Percentiles rank a stretch among this genome's conserved stretches.
Evolutionary conservation across 2,888 invertebrate species (phyloP).

Genomic region (Eristalinus aeneus): DNA sequence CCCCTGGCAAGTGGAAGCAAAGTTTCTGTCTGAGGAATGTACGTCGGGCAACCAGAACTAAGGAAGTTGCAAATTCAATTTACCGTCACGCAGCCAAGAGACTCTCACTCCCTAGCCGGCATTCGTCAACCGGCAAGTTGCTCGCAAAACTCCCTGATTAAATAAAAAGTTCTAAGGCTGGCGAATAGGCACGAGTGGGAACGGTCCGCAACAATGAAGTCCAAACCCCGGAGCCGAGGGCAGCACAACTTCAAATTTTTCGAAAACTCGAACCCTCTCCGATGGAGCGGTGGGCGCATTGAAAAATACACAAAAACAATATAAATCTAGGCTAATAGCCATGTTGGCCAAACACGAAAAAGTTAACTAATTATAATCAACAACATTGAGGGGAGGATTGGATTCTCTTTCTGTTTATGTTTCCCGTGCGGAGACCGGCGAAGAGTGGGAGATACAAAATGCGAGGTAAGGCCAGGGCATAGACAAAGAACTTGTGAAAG

Average conservation of each 20-base stretch:
- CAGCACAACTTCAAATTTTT: not conserved
- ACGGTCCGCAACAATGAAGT: not conserved
- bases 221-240: not conserved
- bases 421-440: not conserved
- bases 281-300: not conserved
- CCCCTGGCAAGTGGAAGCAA: not conserved
- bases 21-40: not conserved
- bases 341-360: slow-evolving; percentile 5
- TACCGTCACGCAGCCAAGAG: not conserved
- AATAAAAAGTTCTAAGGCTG: not conserved
- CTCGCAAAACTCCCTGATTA: not conserved
- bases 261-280: not conserved
- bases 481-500: slow-evolving; percentile 34
- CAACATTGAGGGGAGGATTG: slow-evolving; percentile 5
- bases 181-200: not conserved
- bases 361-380: slow-evolving; percentile 22
- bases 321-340: not conserved
- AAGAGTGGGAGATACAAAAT: not conserved
- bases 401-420: slow-evolving; percentile 25
- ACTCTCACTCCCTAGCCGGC: not conserved
- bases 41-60: not conserved
- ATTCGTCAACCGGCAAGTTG: not conserved
- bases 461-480: not conserved
- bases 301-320: not conserved
- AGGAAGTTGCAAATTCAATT: not conserved